These are phyloP conservation scores for Pygoscelis adeliae DNA, from an alignment of 2,113 vertebrate species.

Conservation along the genomic window DNA sequence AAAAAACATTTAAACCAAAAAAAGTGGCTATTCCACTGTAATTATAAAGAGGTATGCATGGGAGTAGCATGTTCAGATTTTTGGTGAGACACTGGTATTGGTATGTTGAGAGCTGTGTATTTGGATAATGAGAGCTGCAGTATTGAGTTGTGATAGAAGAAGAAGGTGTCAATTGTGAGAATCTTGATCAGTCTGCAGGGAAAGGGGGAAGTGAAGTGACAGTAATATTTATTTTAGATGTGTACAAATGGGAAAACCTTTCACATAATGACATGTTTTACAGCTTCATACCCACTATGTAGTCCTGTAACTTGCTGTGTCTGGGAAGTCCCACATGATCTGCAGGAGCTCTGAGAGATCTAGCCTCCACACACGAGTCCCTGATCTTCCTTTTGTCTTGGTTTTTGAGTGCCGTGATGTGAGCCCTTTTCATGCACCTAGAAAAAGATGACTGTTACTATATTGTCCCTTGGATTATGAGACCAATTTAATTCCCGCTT, in stretches of 20 bases:
- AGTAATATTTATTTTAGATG: neutral
- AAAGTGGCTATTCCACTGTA: neutral
- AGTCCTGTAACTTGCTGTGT: neutral
- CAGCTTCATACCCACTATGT: neutral
- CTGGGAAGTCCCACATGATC: neutral
- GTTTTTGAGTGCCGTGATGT: neutral
- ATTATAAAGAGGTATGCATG: neutral
- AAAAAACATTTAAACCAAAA: neutral
- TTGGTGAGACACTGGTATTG: neutral
- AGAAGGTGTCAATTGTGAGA: neutral
- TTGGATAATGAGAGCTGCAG: neutral
- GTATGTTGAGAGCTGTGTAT: neutral
- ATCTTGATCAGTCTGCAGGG: neutral
- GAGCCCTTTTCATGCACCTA: neutral
- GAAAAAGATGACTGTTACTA: neutral
- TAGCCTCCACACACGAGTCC: neutral
- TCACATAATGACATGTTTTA: neutral
- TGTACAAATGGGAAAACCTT: neutral
- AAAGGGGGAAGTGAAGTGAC: neutral
- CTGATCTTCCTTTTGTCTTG: neutral
- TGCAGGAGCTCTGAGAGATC: neutral
- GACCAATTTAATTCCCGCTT: neutral
- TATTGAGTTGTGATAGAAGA: neutral
- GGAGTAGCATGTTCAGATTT: neutral
- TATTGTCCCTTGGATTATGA: neutral